A percentile compares a stretch with the other conserved stretches of the same genome.
These are phyloP conservation scores for Apodemus agrarius DNA, from an alignment of 2,797 vertebrate species.

Conservation along the genomic window DNA sequence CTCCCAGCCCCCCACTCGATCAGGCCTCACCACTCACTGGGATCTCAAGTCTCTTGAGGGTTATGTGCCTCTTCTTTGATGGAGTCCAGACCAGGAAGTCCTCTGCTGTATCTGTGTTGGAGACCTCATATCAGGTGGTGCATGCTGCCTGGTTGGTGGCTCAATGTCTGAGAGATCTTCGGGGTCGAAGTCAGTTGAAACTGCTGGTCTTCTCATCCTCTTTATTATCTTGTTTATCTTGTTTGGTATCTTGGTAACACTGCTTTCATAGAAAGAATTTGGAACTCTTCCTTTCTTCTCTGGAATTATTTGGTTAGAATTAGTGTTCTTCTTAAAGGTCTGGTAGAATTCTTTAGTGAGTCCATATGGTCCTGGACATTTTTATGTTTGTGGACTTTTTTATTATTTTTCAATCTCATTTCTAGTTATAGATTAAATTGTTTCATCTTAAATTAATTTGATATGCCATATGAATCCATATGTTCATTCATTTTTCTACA, in stretches of 20 bases:
- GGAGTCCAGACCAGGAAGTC: too few species aligned
- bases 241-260: neutral
- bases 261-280: neutral
- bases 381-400: neutral
- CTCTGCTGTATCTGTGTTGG: too few species aligned
- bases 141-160: too few species aligned
- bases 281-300: neutral
- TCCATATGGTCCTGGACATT: neutral
- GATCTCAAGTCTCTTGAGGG: too few species aligned
- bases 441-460: neutral
- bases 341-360: neutral
- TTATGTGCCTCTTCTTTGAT: too few species aligned
- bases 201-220: neutral
- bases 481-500: neutral
- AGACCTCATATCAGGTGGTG: too few species aligned
- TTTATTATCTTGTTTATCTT: neutral
- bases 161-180: too few species aligned
- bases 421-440: neutral
- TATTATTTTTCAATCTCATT: neutral
- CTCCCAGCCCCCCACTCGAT: too few species aligned
- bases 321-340: neutral
- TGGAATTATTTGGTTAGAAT: neutral
- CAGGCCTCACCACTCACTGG: too few species aligned
- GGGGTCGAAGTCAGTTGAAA: too few species aligned
- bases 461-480: neutral